Evolutionary conservation across 2,888 invertebrate genomes (phyloP).

Genomic region (Helobdella robusta): DNA sequence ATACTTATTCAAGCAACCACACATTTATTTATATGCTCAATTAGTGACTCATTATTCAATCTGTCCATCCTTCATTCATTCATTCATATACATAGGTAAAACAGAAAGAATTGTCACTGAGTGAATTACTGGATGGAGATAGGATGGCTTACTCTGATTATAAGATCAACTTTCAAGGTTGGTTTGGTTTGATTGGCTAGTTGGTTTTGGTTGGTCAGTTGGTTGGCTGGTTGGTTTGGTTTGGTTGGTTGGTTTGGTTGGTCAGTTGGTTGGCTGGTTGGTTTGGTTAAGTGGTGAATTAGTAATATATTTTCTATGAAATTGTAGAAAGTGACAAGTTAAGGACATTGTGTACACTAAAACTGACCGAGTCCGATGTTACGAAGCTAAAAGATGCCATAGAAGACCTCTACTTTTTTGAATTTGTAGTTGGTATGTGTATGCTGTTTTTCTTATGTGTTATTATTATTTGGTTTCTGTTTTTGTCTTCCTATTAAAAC

Average conservation of each 20-base stretch:
- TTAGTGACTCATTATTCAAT: too few species aligned
- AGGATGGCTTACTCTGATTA: slow-evolving; percentile 53
- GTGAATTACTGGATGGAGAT: slow-evolving; percentile 55
- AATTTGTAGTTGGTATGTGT: slow-evolving; percentile 51
- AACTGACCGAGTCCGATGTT: slow-evolving; percentile 47
- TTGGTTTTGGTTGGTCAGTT: too few species aligned
- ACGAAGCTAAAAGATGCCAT: slow-evolving; percentile 50
- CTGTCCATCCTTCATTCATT: too few species aligned
- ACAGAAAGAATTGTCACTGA: slow-evolving; percentile 52
- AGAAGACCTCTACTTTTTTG: slow-evolving; percentile 54
- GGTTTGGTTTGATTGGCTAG: too few species aligned
- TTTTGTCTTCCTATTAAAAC: neutral
- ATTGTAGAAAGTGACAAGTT: slow-evolving; percentile 46
- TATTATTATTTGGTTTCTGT: neutral
- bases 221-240: too few species aligned
- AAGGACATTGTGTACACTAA: slow-evolving; percentile 49
- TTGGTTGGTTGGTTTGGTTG: too few species aligned
- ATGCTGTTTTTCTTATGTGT: neutral
- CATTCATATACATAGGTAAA: too few species aligned
- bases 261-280: too few species aligned
- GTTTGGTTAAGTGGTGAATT: too few species aligned
- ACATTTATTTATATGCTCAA: too few species aligned
- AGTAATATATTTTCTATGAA: too few species aligned
- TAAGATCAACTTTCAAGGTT: slow-evolving; percentile 50
- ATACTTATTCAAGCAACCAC: too few species aligned